Evolutionary conservation across 2,797 vertebrate species (phyloP), one percentile per base, ranked within the genome.

Genomic region (Manis pentadactyla): DNA sequence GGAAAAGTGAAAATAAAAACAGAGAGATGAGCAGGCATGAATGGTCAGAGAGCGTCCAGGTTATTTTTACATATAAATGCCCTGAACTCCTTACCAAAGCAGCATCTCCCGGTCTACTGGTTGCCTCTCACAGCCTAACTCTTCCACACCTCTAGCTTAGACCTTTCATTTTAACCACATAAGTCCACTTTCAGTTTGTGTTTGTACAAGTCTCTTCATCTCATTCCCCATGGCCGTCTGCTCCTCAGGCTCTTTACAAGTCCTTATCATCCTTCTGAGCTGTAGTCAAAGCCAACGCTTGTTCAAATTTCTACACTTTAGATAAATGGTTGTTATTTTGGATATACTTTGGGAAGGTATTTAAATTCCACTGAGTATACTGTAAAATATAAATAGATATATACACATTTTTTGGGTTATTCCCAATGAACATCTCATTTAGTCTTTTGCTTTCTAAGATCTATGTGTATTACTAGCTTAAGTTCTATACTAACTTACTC

Each of bases 91-190:
- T 61, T 2, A 51, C 17, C 42, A 34, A 0, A 4, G n/a, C 19
- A 7, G 2, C n/a, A 27, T 15, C 49, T 91, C 29, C 73, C 19
- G 11, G 46, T 7, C 77, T 23, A 9, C 5, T 3, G n/a, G 51
- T 4, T 2, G 23, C 3, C 1, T 49, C 49, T 66, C 21, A 7
- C 1, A 34, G 27, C 23, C 37, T 10, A 12, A 14, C 10, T 8
- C n/a, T 39, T 25, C 31, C n/a, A 19, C 1, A 3, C 0, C 2
- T n/a, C 53, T 25, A 10, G 21, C 11, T 27, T 12, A 31, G 5
- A 66, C 15, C 51, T 75, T 34, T 53, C 27, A 37, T 25, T 78
- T 61, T 31, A 57, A 49, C 31, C 19, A 2, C 4, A 4, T 0
- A 4, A 18, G 10, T 31, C 29, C 39, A 19, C 42, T 46, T 51